phyloP scores from a whole-genome alignment of 2,888 invertebrate genomes.

The Caenorhabditis plicata region DNA sequence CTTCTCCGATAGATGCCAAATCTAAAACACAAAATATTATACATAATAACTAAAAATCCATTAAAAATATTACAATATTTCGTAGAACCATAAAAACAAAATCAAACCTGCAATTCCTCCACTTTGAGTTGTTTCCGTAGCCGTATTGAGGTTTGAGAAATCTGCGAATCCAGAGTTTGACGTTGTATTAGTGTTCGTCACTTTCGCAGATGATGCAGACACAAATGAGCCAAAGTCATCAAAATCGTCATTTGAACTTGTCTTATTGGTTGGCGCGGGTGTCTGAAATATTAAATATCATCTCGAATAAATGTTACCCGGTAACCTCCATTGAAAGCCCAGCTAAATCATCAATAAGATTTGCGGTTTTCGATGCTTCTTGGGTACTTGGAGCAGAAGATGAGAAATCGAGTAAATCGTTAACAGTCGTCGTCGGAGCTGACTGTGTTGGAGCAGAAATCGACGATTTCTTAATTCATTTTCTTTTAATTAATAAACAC shows the following conservation, averaged over 20 bases:
- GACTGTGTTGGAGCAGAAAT: too few relatives aligned
- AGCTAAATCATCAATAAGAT: constrained; percentile 22
- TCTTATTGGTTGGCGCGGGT: constrained; percentile 1
- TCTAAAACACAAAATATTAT: constrained; percentile 1
- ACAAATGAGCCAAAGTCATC: constrained; percentile 61
- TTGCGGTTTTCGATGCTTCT: too few relatives aligned
- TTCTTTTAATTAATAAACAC: not conserved
- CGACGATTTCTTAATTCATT: constrained; percentile 3
- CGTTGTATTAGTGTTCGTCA: not conserved
- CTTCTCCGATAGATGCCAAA: too few relatives aligned
- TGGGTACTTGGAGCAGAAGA: too few relatives aligned
- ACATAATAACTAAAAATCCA: not conserved
- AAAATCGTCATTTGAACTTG: constrained; percentile 34
- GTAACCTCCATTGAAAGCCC: constrained; percentile 26
- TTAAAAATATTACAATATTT: constrained; percentile 3
- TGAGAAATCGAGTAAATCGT: too few relatives aligned
- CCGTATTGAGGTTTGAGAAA: constrained; percentile 20
- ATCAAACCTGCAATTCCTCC: too few relatives aligned
- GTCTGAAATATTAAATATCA: not conserved
- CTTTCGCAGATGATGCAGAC: constrained; percentile 26
- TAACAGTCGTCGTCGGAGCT: constrained; percentile 1
- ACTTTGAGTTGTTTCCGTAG: not conserved
- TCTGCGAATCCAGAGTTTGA: constrained; percentile 18
- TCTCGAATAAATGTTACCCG: too few relatives aligned
- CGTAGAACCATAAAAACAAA: constrained; percentile 8